Percentiles rank a stretch among this genome's conserved stretches.
Conservation (phyloP, 2,888 invertebrate species). For the Merodon equestris region DNA sequence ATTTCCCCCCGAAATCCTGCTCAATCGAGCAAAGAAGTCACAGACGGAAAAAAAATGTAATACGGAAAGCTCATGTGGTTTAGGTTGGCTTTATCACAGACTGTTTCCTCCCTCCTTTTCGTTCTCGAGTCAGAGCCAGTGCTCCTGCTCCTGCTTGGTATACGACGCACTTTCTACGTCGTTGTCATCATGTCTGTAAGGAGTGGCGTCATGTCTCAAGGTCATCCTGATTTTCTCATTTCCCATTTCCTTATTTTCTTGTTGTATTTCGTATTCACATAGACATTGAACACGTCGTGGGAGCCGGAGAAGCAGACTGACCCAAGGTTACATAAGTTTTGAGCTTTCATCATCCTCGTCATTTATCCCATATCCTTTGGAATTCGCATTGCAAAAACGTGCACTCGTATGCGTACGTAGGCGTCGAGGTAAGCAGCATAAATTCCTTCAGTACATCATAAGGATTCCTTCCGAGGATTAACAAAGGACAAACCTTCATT, state of each 20-base stretch:
- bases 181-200: background rate
- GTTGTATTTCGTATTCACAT: no score
- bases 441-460: slow-evolving; percentile 27
- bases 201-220: slow-evolving; percentile 36
- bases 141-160: no score
- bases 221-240: slow-evolving; percentile 11
- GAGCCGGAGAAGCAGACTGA: slow-evolving; percentile 7
- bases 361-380: no score
- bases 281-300: background rate
- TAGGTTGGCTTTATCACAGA: no score
- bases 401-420: slow-evolving; percentile 6
- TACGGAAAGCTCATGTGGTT: no score
- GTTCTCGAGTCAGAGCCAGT: no score
- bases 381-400: no score
- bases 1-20: slow-evolving; percentile 18
- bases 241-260: background rate
- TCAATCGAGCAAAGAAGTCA: background rate
- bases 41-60: no score
- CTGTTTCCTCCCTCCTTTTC: no score
- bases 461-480: background rate
- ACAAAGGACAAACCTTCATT: no score
- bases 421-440: background rate
- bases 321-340: slow-evolving; percentile 36
- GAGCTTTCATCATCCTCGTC: slow-evolving; percentile 14
- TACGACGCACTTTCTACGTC: slow-evolving; percentile 24